Base-by-base conservation (phyloP, 1,140 invertebrate species). In the Caenorhabditis latens region DNA sequence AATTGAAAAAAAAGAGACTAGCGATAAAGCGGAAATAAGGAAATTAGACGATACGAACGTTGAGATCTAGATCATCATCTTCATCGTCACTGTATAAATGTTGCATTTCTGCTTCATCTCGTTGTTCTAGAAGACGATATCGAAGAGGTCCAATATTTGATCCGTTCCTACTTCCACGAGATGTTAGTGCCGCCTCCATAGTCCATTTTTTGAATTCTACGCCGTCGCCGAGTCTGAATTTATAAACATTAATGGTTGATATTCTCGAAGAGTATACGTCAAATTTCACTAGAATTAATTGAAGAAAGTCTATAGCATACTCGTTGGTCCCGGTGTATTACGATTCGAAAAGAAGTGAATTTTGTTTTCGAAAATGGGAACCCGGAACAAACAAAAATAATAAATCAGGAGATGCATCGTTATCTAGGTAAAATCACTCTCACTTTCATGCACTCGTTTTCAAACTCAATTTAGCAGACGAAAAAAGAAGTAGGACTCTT, bases 121-220 rank as follows among this genome's bases (percentile, higher is more conserved):
- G 43, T 32, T 79, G 71, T 50, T 79, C 13, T 7, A 79, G 71
- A 79, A 79, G 71, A 53, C 71, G 32, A 79, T 79, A 79, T 11
- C 46, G 71, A 50, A 79, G 71, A 9, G 71, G 71, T 5, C 65
- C 65, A 46, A 71, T 63, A 63, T 19, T 32, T 16, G 65, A 46
- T 50, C 71, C 71, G 19, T 79, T 79, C 40, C 71, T 46, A 50
- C 14, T 53, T 50, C 71, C 71, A 13, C n/a, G 71, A 19, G 43
- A 46, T 79, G 46, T 50, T 79, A 79, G n/a, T 24, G 71, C 71
- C 9, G 71, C 71, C 1, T 79, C 71, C 16, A 32, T 21, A 53
- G 71, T 79, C 71, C 71, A 79, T 32, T 79, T 79, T 79, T 79
- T 79, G 71, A 79, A 79, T 79, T 79, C 71, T 79, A 79, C 71